Conservation (phyloP, 2,888 invertebrate genomes). For the Caenorhabditis uteleia region DNA sequence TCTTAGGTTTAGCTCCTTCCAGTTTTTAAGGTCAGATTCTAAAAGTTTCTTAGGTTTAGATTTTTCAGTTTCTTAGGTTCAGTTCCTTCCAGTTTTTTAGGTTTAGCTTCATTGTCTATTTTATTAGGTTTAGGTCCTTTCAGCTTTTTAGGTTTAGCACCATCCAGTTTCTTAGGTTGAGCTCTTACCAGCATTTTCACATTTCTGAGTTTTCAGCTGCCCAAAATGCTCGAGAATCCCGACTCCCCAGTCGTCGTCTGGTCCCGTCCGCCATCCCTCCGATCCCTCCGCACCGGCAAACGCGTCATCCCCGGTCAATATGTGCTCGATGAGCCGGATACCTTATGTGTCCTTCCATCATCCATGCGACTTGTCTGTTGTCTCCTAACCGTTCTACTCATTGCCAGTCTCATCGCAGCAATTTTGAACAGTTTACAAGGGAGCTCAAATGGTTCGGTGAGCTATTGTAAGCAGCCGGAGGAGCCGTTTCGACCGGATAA, state of each 20-base stretch:
- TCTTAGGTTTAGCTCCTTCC: no score
- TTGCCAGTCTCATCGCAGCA: conserved; percentile 45
- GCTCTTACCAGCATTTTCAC: no score
- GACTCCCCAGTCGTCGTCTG: conserved; percentile 44
- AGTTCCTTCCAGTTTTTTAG: no score
- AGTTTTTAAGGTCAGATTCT: no score
- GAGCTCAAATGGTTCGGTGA: conserved; percentile 43
- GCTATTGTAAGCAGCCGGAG: conserved; percentile 46
- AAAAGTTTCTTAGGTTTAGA: no score
- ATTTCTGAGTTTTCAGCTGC: no score
- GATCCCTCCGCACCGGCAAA: conserved; percentile 31
- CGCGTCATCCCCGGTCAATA: conserved; percentile 38
- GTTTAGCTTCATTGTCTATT: no score
- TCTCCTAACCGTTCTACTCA: conserved; percentile 48
- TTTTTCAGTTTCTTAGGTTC: no score
- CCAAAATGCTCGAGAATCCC: conserved; percentile 31
- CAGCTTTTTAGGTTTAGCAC: no score
- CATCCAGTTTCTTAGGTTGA: no score
- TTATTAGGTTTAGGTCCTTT: no score
- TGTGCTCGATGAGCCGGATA: conserved; percentile 53
- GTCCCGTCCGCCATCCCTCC: conserved; percentile 42
- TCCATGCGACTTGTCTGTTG: conserved; percentile 53
- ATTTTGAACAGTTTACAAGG: conserved; percentile 49
- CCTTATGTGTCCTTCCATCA: conserved; percentile 53
- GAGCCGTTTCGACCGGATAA: conserved; percentile 29